A percentile compares a stretch with the other conserved stretches of the same genome.
Evolutionary conservation across 2,797 vertebrate genomes (phyloP).

Genomic region (Tadarida brasiliensis): DNA sequence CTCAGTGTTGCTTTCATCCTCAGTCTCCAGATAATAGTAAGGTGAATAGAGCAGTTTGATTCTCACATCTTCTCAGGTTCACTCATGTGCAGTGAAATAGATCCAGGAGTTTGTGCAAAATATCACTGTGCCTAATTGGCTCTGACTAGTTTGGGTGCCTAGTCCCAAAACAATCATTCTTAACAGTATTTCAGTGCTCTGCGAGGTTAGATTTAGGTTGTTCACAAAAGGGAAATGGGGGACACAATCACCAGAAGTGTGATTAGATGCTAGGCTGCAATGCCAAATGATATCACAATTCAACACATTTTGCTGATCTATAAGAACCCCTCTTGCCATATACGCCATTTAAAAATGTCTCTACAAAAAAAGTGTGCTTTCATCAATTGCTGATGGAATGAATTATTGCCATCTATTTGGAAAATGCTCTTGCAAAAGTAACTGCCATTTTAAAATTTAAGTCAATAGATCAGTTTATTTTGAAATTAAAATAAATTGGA

Average conservation of each 20-base stretch:
- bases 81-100: not conserved
- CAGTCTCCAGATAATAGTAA: constrained; percentile 5
- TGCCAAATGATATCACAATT: not conserved
- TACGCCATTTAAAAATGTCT: not conserved
- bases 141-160: not conserved
- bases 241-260: not conserved
- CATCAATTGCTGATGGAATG: not conserved
- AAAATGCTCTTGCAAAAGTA: constrained; percentile 39
- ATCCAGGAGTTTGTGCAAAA: not conserved
- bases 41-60: not conserved
- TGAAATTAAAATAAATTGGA: constrained; percentile 18
- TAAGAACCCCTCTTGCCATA: not conserved
- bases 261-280: not conserved
- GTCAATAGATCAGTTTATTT: not conserved
- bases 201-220: constrained; percentile 4
- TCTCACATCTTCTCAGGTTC: constrained; percentile 22
- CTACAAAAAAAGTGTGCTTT: not conserved
- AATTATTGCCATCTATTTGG: not conserved
- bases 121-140: not conserved
- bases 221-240: not conserved
- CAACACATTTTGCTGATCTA: not conserved
- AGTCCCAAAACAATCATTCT: not conserved
- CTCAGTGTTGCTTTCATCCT: not conserved
- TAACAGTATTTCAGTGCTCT: not conserved
- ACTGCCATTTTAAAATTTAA: constrained; percentile 3